phyloP scores from a whole-genome alignment of 1,140 invertebrate species.

The Chironomus tepperi region DNA sequence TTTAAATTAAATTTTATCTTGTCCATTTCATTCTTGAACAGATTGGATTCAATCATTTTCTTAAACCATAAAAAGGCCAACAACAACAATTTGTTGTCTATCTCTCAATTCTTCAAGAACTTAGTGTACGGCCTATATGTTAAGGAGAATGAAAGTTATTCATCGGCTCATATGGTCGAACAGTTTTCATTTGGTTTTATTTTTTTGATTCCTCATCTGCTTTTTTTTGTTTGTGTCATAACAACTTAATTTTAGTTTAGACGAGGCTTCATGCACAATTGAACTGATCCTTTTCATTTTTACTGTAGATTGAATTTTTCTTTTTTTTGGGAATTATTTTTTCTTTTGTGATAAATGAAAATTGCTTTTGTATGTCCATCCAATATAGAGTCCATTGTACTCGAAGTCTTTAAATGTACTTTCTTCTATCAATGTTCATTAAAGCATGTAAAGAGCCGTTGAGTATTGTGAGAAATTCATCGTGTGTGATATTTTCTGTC shows the following conservation, averaged over 20 bases:
- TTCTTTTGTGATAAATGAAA: slow-evolving; percentile 2
- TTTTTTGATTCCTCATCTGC: neutral
- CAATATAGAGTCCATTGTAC: neutral
- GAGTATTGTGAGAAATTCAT: slow-evolving; percentile 23
- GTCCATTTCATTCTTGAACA: slow-evolving; percentile 11
- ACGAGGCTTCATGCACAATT: slow-evolving; percentile 19
- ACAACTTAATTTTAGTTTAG: slow-evolving; percentile 23
- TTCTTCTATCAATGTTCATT: slow-evolving; percentile 6
- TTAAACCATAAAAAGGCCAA: neutral
- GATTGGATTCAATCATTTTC: slow-evolving; percentile 20
- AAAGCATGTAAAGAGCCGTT: neutral
- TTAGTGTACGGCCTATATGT: no score
- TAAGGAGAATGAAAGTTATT: neutral
- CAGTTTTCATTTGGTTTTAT: slow-evolving; percentile 13
- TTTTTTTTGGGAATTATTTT: neutral
- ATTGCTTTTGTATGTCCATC: neutral
- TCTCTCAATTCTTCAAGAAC: no score
- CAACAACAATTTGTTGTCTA: neutral
- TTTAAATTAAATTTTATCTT: slow-evolving; percentile 24
- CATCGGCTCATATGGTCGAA: neutral
- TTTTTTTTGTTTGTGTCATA: slow-evolving; percentile 23
- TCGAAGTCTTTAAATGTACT: neutral
- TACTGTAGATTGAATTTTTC: neutral
- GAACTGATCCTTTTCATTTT: slow-evolving; percentile 20
- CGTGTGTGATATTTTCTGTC: slow-evolving; percentile 16